Percentiles rank a stretch among this genome's conserved stretches.
Conservation (phyloP, 1,140 invertebrate genomes). For the Monochamus saltuarius region DNA sequence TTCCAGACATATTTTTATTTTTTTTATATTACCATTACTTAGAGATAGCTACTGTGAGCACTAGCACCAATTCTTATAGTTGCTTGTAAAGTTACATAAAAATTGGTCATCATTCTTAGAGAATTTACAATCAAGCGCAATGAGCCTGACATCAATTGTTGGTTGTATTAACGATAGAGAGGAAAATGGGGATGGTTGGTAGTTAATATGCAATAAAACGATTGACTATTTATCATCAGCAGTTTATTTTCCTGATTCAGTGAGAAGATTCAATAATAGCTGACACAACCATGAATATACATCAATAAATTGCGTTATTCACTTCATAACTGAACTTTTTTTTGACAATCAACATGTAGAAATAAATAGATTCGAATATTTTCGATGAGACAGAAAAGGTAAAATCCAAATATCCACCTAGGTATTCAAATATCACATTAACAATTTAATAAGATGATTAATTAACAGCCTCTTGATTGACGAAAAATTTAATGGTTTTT, state of each 20-base stretch:
- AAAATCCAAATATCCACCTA: constrained; percentile 9
- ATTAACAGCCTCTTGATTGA: constrained; percentile 18
- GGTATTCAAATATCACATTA: constrained; percentile 23
- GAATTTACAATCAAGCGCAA: too few relatives aligned
- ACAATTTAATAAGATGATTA: constrained; percentile 2
- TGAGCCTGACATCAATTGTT: too few relatives aligned
- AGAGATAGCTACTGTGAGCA: too few relatives aligned
- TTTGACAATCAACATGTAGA: constrained; percentile 9
- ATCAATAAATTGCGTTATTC: constrained; percentile 10
- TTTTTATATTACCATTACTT: too few relatives aligned
- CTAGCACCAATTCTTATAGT: too few relatives aligned
- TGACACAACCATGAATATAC: constrained; percentile 22
- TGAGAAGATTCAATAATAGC: constrained; percentile 22
- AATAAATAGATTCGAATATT: background rate
- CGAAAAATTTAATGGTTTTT: background rate
- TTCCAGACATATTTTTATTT: too few relatives aligned
- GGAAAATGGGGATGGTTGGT: too few relatives aligned
- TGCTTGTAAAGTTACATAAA: too few relatives aligned
- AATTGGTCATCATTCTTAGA: too few relatives aligned
- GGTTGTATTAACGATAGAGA: too few relatives aligned
- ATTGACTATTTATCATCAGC: constrained; percentile 11
- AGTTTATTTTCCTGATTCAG: constrained; percentile 19
- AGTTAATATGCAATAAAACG: constrained; percentile 5
- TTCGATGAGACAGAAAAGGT: too few relatives aligned
- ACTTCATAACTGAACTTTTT: constrained; percentile 11